phyloP scores from a whole-genome alignment of 2,113 vertebrate genomes.

The Natator depressus region DNA sequence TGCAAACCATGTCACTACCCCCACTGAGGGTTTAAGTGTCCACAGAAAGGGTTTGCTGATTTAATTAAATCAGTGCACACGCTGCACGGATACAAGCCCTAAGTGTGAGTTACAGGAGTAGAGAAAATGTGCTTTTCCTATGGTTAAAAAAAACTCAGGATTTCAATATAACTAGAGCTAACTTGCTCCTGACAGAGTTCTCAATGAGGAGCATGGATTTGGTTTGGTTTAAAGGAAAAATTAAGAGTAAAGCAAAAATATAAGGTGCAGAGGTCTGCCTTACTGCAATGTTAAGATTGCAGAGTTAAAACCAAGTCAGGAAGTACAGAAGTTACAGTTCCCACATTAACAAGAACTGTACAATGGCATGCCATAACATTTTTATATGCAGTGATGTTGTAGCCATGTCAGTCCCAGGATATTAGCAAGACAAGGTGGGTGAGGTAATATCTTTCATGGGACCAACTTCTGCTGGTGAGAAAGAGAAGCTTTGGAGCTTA shows the following conservation, averaged over 20 bases:
- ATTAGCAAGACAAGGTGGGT: background rate
- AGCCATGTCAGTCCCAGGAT: background rate
- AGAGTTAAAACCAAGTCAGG: background rate
- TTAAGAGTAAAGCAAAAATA: background rate
- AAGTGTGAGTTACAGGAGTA: background rate
- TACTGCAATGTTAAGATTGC: background rate
- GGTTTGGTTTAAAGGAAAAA: background rate
- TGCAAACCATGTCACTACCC: background rate
- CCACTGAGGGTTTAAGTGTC: too few species aligned
- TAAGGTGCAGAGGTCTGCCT: background rate
- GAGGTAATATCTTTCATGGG: background rate
- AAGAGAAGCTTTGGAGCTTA: too few species aligned
- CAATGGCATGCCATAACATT: background rate
- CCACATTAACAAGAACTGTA: background rate
- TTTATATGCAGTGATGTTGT: background rate
- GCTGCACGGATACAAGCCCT: background rate
- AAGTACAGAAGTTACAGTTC: background rate
- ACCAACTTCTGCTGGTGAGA: background rate
- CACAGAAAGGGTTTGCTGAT: background rate
- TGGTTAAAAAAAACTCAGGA: background rate
- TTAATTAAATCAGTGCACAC: background rate
- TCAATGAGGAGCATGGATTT: background rate
- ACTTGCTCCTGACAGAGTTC: background rate
- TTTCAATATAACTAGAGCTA: background rate
- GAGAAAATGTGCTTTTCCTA: background rate